Percentiles rank a stretch among this genome's conserved stretches.
Conservation (phyloP, 2,113 vertebrate species). For the Daboia siamensis region DNA sequence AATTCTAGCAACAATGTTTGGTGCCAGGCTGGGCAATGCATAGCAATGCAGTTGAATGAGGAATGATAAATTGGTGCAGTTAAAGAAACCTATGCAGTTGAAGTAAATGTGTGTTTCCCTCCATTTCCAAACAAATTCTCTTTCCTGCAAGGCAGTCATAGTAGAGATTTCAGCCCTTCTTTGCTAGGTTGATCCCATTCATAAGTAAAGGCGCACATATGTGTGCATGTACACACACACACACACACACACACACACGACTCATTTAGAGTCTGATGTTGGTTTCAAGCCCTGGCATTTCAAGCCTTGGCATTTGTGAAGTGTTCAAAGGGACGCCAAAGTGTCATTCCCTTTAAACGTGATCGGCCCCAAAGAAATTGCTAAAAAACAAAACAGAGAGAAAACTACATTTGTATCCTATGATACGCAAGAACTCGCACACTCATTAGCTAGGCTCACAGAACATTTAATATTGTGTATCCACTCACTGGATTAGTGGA, state of each 20-base stretch:
- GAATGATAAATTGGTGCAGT: not conserved
- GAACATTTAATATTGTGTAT: not conserved
- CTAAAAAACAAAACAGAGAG: not conserved
- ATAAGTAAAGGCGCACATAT: not conserved
- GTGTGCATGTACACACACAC: accelerated
- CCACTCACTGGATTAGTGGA: not conserved
- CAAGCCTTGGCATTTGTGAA: not conserved
- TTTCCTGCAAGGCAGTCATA: not conserved
- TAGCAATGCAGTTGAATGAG: not conserved
- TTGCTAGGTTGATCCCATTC: not conserved
- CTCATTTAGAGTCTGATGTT: not conserved
- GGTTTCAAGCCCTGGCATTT: not conserved
- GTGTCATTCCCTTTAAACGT: not conserved
- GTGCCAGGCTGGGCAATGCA: not conserved
- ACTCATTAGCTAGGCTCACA: not conserved
- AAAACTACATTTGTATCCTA: not conserved
- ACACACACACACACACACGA: not conserved
- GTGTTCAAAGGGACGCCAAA: not conserved
- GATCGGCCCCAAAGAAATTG: not conserved
- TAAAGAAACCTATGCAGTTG: not conserved
- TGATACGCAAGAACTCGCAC: not conserved
- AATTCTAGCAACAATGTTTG: not conserved
- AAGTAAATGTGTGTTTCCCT: not conserved
- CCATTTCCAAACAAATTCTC: not conserved
- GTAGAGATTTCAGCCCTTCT: not conserved